Percentiles rank a stretch among this genome's conserved stretches.
Evolutionary conservation across 1,140 invertebrate species (phyloP).

Genomic region (Spodoptera litura): DNA sequence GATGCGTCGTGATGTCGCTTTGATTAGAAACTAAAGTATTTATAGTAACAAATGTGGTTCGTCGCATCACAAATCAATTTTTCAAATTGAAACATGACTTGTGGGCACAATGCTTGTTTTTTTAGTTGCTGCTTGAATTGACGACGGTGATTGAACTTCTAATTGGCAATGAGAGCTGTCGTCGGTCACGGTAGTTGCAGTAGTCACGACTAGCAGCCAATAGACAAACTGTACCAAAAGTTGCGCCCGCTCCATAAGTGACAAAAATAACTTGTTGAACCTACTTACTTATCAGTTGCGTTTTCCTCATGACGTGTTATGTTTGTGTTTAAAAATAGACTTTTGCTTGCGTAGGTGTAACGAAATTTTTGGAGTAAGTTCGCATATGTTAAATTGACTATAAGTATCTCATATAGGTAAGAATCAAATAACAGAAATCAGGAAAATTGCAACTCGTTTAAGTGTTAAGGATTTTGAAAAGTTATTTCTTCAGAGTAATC

Average conservation of each 20-base stretch:
- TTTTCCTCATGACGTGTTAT: slow-evolving; percentile 18
- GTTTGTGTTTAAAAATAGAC: neutral
- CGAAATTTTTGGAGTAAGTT: too few species aligned
- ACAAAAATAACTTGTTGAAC: too few species aligned
- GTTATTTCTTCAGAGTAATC: too few species aligned
- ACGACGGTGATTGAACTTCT: slow-evolving; percentile 75
- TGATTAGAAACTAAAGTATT: slow-evolving; percentile 55
- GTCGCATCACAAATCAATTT: slow-evolving; percentile 74
- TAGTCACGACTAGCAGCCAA: slow-evolving; percentile 51
- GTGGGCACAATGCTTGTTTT: slow-evolving; percentile 61
- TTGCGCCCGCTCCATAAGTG: neutral
- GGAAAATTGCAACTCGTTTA: too few species aligned
- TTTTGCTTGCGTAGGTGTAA: neutral
- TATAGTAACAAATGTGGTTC: slow-evolving; percentile 42
- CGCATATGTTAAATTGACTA: too few species aligned
- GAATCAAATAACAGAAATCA: too few species aligned
- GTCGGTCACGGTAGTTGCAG: slow-evolving; percentile 52
- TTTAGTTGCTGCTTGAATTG: slow-evolving; percentile 54
- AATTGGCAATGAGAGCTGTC: slow-evolving; percentile 63
- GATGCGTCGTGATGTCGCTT: slow-evolving; percentile 56
- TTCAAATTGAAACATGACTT: slow-evolving; percentile 75
- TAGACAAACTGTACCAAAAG: neutral
- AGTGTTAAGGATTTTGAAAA: too few species aligned
- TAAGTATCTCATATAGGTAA: too few species aligned
- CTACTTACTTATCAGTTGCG: too few species aligned